These are phyloP conservation scores for Carcharodon carcharias DNA, from an alignment of 2,797 vertebrate genomes.

Conservation along the genomic window DNA sequence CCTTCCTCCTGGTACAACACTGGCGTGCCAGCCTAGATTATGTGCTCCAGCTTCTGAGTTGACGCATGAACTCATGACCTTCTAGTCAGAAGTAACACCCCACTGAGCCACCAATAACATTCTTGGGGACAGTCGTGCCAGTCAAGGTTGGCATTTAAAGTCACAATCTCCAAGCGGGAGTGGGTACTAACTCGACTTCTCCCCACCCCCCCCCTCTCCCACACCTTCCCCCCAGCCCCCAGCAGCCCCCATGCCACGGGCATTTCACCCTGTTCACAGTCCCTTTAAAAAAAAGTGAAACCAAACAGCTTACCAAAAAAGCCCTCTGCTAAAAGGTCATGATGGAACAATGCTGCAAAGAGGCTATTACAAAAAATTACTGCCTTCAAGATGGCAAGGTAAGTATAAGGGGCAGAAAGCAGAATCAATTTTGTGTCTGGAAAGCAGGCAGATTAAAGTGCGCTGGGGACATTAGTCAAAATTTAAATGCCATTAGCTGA, in stretches of 20 bases:
- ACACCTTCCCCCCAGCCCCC: not conserved
- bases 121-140: not conserved
- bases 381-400: slow-evolving; percentile 67
- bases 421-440: slow-evolving; percentile 67
- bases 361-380: slow-evolving; percentile 78
- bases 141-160: not conserved
- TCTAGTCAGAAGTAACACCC: not conserved
- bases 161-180: not conserved
- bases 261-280: not conserved
- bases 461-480: slow-evolving; percentile 92
- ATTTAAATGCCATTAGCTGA: slow-evolving; percentile 84
- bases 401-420: slow-evolving; percentile 67
- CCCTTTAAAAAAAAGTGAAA: not conserved
- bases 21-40: not conserved
- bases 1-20: not conserved
- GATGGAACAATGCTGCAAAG: slow-evolving; percentile 47
- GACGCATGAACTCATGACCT: not conserved
- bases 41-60: not conserved
- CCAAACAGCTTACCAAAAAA: not conserved
- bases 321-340: slow-evolving; percentile 6
- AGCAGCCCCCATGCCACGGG: too few species aligned
- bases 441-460: slow-evolving; percentile 88
- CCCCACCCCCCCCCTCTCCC: not conserved
- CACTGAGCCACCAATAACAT: not conserved
- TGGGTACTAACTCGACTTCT: not conserved